Evolutionary conservation across 2,797 vertebrate genomes (phyloP).

Genomic region (Pseudochirops cupreus): DNA sequence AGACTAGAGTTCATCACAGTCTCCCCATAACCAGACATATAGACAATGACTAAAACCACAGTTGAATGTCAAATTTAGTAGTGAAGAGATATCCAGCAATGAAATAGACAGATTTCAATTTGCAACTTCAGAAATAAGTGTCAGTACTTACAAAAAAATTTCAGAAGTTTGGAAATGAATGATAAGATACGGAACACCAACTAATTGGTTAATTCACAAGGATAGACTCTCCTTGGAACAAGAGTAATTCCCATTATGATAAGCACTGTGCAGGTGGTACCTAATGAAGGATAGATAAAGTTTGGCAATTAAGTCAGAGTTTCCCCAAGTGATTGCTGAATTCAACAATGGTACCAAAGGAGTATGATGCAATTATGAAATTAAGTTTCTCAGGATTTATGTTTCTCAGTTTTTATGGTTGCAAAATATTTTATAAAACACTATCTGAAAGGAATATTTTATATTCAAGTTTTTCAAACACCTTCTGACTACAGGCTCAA

Average conservation of each 20-base stretch:
- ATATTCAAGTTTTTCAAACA: constrained; percentile 53
- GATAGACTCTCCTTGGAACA: constrained; percentile 74
- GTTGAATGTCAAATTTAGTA: constrained; percentile 65
- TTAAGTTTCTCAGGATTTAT: constrained; percentile 57
- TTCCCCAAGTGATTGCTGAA: constrained; percentile 72
- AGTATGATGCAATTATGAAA: constrained; percentile 71
- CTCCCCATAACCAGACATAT: constrained; percentile 45
- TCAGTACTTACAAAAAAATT: constrained; percentile 56
- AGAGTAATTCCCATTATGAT: constrained; percentile 72
- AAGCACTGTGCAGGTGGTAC: constrained; percentile 73
- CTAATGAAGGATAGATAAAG: constrained; percentile 69
- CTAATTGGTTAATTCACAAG: constrained; percentile 76
- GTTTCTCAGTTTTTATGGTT: not conserved
- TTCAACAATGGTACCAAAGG: constrained; percentile 56
- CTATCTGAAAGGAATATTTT: constrained; percentile 34
- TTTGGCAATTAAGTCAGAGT: constrained; percentile 73
- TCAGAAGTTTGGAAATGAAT: constrained; percentile 63
- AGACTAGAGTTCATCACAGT: constrained; percentile 48
- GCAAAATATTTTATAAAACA: constrained; percentile 21
- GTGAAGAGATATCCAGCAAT: constrained; percentile 63
- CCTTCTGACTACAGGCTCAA: constrained; percentile 48
- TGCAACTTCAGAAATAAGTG: constrained; percentile 66
- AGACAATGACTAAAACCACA: constrained; percentile 59
- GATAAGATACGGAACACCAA: constrained; percentile 63
- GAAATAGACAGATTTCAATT: constrained; percentile 73